These are phyloP conservation scores for Drosophila willistoni DNA, from an alignment of 1,140 invertebrate species.

Conservation along the genomic window DNA sequence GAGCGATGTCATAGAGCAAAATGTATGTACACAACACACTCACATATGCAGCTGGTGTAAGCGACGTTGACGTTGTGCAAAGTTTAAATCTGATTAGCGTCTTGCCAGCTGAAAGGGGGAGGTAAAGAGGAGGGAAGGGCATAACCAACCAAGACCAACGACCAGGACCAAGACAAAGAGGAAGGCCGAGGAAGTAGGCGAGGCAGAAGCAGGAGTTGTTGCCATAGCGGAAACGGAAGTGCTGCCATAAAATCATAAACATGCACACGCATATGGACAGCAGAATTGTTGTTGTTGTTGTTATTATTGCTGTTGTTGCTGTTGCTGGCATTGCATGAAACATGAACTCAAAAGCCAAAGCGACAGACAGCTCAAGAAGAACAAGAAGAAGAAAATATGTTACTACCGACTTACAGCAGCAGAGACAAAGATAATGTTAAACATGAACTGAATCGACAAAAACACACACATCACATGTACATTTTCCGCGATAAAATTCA, in stretches of 20 bases:
- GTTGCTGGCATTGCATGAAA: slow-evolving; percentile 61
- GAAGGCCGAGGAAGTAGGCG: not conserved
- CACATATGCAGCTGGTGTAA: slow-evolving; percentile 56
- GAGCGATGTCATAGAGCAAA: slow-evolving; percentile 73
- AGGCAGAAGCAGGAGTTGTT: slow-evolving; percentile 31
- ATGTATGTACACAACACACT: slow-evolving; percentile 35
- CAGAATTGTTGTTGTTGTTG: slow-evolving; percentile 52
- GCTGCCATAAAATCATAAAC: slow-evolving; percentile 81
- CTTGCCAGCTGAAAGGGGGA: slow-evolving; percentile 35
- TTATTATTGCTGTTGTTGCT: slow-evolving; percentile 17
- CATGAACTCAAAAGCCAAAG: slow-evolving; percentile 63
- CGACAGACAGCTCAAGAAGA: slow-evolving; percentile 49
- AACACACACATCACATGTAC: not conserved
- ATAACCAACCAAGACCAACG: not conserved
- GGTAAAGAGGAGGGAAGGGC: not conserved
- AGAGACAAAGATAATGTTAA: slow-evolving; percentile 53
- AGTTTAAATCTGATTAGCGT: slow-evolving; percentile 81
- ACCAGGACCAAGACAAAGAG: not conserved
- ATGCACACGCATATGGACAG: slow-evolving; percentile 73
- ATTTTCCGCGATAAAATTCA: too few relatives aligned
- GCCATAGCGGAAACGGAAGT: slow-evolving; percentile 76
- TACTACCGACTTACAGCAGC: slow-evolving; percentile 28
- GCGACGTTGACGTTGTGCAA: slow-evolving; percentile 76
- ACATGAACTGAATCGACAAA: slow-evolving; percentile 15
- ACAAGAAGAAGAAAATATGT: not conserved